These are phyloP conservation scores for Oligia strigilis DNA, from an alignment of 2,888 invertebrate species.

Conservation along the genomic window DNA sequence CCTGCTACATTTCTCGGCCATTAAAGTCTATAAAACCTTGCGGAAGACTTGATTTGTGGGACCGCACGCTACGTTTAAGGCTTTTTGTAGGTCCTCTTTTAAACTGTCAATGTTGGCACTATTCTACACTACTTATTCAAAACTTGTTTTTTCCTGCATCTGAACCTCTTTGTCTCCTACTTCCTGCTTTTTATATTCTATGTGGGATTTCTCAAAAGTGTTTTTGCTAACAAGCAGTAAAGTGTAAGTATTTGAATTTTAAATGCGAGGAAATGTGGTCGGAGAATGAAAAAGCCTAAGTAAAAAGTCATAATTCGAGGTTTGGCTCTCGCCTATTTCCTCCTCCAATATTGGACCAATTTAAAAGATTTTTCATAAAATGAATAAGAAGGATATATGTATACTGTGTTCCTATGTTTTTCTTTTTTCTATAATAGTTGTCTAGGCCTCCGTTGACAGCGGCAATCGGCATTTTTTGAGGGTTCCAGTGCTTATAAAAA, in stretches of 20 bases:
- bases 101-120: constrained; percentile 9
- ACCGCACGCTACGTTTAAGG: constrained; percentile 10
- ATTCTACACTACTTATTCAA: not conserved
- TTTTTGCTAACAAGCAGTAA: not conserved
- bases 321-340: no score
- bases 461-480: no score
- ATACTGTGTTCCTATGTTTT: no score
- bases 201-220: not conserved
- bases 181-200: not conserved
- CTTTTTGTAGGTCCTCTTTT: not conserved
- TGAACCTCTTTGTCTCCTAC: no score
- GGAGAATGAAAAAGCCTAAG: no score
- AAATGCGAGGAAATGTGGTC: not conserved
- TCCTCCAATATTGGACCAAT: no score
- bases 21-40: constrained; percentile 20
- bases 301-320: no score
- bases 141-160: not conserved
- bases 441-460: no score
- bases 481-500: no score
- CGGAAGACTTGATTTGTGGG: constrained; percentile 39
- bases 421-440: no score
- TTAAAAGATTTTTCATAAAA: no score
- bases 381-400: no score
- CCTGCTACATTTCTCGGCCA: constrained; percentile 16
- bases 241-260: not conserved